These are phyloP conservation scores for Arbacia lixula DNA, from an alignment of 53 echinoderm and acorn worm species.

Conservation along the genomic window DNA sequence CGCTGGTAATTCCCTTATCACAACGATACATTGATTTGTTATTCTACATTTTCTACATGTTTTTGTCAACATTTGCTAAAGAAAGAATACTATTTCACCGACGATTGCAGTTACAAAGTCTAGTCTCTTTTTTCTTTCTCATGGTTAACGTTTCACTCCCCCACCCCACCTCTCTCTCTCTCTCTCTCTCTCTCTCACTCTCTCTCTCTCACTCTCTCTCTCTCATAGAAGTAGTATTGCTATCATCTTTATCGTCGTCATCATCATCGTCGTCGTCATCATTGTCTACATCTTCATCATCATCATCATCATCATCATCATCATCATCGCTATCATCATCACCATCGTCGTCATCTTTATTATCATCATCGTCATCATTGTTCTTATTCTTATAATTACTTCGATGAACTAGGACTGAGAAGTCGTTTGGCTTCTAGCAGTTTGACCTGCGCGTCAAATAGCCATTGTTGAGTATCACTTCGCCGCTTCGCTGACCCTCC, in stretches of 20 bases:
- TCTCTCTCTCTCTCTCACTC: no score
- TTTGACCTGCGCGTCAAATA: constrained; percentile 54
- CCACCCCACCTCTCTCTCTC: no score
- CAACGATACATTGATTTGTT: no score
- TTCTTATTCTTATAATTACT: background rate
- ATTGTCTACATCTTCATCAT: constrained; percentile 7
- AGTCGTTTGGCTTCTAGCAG: constrained; percentile 59
- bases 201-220: no score
- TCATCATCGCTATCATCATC: background rate
- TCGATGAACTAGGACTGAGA: constrained; percentile 43
- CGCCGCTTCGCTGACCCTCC: background rate
- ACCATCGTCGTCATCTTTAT: background rate
- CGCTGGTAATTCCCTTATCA: no score
- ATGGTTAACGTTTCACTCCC: no score
- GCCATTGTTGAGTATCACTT: constrained; percentile 42
- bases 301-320: constrained; percentile 25
- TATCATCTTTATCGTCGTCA: background rate
- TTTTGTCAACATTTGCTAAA: no score
- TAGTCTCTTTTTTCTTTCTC: no score
- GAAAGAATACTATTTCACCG: no score
- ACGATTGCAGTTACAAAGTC: no score
- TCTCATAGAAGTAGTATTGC: no score
- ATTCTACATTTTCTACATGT: no score
- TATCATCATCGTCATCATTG: background rate
- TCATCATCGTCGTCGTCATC: background rate